A percentile compares a stretch with the other conserved stretches of the same genome.
phyloP scores from a whole-genome alignment of 1,140 invertebrate genomes.

The Zaprionus taronus region DNA sequence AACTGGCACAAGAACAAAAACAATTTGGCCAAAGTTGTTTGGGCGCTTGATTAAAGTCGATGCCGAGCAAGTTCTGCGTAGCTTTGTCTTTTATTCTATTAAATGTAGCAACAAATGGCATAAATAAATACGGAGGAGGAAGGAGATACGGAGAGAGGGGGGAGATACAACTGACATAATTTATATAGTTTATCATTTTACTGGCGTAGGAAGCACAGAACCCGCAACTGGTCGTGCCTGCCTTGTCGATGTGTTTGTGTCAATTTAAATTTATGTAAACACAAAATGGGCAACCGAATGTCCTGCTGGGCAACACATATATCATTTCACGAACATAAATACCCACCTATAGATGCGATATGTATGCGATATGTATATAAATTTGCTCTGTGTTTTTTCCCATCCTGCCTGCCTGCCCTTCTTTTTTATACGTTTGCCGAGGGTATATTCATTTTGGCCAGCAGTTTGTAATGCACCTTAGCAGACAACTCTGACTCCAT shows the following conservation, averaged over 20 bases:
- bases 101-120: constrained; percentile 55
- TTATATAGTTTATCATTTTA: constrained; percentile 72
- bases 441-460: too few relatives aligned
- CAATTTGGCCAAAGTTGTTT: constrained; percentile 31
- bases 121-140: constrained; percentile 61
- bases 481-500: too few relatives aligned
- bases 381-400: constrained; percentile 16
- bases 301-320: constrained; percentile 49
- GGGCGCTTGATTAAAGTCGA: constrained; percentile 1
- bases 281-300: constrained; percentile 61
- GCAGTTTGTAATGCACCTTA: too few relatives aligned
- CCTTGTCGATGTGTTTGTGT: constrained; percentile 63
- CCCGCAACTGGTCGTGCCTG: not conserved
- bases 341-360: constrained; percentile 9
- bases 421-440: too few relatives aligned
- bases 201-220: constrained; percentile 14
- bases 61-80: not conserved
- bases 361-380: constrained; percentile 11
- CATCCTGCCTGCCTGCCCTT: not conserved
- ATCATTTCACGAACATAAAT: constrained; percentile 58
- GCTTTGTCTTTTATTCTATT: constrained; percentile 33
- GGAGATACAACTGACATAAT: constrained; percentile 60
- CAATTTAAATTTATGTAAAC: constrained; percentile 83
- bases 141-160: not conserved
- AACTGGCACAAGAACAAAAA: constrained; percentile 18